phyloP scores from a whole-genome alignment of 1,140 invertebrate genomes.

The Cydia amplana region DNA sequence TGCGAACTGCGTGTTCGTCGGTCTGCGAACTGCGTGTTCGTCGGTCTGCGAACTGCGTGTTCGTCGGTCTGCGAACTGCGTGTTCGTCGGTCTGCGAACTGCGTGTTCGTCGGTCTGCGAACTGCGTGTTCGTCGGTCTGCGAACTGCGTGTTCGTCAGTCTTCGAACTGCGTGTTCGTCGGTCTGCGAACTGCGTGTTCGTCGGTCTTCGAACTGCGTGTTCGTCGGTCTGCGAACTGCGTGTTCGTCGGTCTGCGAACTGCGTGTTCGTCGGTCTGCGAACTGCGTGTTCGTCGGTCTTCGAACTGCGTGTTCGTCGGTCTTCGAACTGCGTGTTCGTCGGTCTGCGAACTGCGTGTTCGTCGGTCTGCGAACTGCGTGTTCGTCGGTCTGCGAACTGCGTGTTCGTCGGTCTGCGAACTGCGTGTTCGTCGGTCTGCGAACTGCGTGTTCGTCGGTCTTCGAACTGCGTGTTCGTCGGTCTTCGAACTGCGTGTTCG shows the following conservation, averaged over 20 bases:
- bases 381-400: not conserved
- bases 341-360: not conserved
- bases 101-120: not conserved
- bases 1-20: not conserved
- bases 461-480: not conserved
- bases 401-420: not conserved
- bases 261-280: not conserved
- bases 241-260: constrained; percentile 7
- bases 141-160: not conserved
- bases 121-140: not conserved
- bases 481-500: not conserved
- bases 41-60: not conserved
- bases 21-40: not conserved
- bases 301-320: constrained; percentile 2
- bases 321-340: constrained; percentile 2
- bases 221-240: constrained; percentile 3
- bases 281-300: not conserved
- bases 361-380: constrained; percentile 1
- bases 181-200: constrained; percentile 1
- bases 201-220: not conserved
- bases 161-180: constrained; percentile 10
- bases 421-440: not conserved
- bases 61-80: not conserved
- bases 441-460: not conserved
- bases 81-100: not conserved